These are phyloP conservation scores for Lepisosteus osseus DNA, from an alignment of 2,113 vertebrate genomes.

Conservation along the genomic window DNA sequence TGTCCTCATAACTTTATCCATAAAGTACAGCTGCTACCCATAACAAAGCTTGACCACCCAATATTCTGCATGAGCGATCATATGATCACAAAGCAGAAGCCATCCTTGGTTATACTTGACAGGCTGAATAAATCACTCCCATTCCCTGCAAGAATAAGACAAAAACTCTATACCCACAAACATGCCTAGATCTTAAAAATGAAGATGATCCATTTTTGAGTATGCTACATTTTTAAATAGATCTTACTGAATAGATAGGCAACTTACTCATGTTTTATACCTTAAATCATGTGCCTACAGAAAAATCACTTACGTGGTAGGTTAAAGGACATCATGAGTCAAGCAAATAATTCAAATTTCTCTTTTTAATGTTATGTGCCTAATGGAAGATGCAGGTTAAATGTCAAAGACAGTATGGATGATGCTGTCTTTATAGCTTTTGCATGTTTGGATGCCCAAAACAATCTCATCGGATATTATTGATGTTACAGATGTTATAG, in stretches of 20 bases:
- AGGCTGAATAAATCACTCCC: slow-evolving; percentile 9
- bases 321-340: slow-evolving; percentile 18
- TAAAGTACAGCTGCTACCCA: slow-evolving; percentile 17
- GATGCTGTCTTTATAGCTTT: slow-evolving; percentile 54
- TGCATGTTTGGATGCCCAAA: slow-evolving; percentile 71
- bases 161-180: background rate
- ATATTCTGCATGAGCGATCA: slow-evolving; percentile 11
- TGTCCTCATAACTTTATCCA: slow-evolving; percentile 13
- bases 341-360: slow-evolving; percentile 20
- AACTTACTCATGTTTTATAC: background rate
- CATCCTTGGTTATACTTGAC: slow-evolving; percentile 9
- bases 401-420: slow-evolving; percentile 42
- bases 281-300: background rate
- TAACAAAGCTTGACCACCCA: slow-evolving; percentile 15
- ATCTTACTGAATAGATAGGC: background rate
- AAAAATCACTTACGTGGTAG: slow-evolving; percentile 1
- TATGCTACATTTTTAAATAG: background rate
- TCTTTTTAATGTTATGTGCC: slow-evolving; percentile 14
- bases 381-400: slow-evolving; percentile 40
- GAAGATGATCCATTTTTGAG: background rate
- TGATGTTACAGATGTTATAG: slow-evolving; percentile 75
- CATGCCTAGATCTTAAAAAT: slow-evolving; percentile 7
- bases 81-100: slow-evolving; percentile 6
- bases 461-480: slow-evolving; percentile 72
- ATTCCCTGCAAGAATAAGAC: background rate